These are phyloP conservation scores for Marronus borbonicus DNA, from an alignment of 2,888 invertebrate species.

Conservation along the genomic window DNA sequence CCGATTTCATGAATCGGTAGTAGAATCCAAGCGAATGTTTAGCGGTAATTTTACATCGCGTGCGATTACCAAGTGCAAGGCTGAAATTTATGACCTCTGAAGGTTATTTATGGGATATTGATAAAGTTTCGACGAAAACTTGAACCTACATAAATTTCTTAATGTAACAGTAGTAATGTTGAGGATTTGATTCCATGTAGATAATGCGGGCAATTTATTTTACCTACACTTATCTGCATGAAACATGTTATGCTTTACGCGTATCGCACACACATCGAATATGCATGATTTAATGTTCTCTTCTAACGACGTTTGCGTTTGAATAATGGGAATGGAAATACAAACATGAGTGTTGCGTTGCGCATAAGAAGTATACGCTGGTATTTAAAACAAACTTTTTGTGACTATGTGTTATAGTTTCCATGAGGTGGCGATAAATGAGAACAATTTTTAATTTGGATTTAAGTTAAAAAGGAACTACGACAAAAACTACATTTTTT, in stretches of 20 bases:
- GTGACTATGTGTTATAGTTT: too few species aligned
- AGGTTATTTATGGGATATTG: slow-evolving; percentile 38
- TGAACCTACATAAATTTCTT: slow-evolving; percentile 46
- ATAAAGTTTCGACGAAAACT: slow-evolving; percentile 47
- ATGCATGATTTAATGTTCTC: slow-evolving; percentile 23
- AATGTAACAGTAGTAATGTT: slow-evolving; percentile 44
- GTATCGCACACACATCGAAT: slow-evolving; percentile 36
- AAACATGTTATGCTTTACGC: slow-evolving; percentile 24
- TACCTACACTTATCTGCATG: slow-evolving; percentile 38
- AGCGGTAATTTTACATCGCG: slow-evolving; percentile 43
- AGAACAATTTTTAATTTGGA: too few species aligned
- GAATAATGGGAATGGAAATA: slow-evolving; percentile 19
- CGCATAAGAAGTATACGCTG: too few species aligned
- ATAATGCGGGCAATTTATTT: slow-evolving; percentile 42
- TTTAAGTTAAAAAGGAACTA: too few species aligned
- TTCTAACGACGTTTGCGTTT: not conserved
- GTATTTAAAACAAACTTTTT: too few species aligned
- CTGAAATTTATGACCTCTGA: slow-evolving; percentile 43
- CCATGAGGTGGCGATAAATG: too few species aligned
- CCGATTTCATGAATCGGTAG: slow-evolving; percentile 36
- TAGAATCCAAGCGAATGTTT: slow-evolving; percentile 26
- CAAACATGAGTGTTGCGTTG: too few species aligned
- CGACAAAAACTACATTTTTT: too few species aligned
- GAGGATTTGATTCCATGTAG: slow-evolving; percentile 46
- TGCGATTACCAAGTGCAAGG: slow-evolving; percentile 44